phyloP scores from a whole-genome alignment of 2,113 vertebrate species.

The Piaya cayana region DNA sequence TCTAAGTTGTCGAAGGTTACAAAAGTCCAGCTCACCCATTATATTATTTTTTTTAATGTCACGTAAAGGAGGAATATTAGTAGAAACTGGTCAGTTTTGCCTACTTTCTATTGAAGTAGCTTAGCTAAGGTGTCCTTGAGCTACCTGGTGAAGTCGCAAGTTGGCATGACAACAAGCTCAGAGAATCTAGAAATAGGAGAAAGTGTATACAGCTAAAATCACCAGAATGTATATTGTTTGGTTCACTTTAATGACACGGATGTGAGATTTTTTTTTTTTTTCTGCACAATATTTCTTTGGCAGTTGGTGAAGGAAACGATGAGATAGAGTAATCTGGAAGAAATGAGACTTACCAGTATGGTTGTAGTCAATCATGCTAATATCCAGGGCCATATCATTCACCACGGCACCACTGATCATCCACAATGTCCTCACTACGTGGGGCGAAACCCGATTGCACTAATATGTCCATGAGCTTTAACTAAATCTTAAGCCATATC shows the following conservation, averaged over 20 bases:
- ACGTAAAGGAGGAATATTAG: background rate
- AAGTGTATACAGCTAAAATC: conserved; percentile 3
- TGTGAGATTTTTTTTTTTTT: background rate
- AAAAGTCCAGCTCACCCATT: conserved; percentile 26
- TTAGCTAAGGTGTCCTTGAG: conserved; percentile 52
- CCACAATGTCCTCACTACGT: background rate
- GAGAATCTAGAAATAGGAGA: conserved; percentile 11
- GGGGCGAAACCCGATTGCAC: background rate
- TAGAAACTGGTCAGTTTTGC: conserved; percentile 39
- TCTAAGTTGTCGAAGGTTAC: conserved; percentile 33
- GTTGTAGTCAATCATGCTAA: background rate
- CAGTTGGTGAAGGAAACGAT: background rate
- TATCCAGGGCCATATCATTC: background rate
- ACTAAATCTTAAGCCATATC: background rate
- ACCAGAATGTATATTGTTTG: background rate
- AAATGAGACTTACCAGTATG: background rate
- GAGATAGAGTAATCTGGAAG: background rate
- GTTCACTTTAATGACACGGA: background rate
- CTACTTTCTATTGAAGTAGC: conserved; percentile 52
- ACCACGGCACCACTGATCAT: background rate
- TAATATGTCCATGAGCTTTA: background rate
- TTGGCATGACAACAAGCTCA: conserved; percentile 62
- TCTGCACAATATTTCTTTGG: background rate
- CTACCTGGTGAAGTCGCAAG: conserved; percentile 45
- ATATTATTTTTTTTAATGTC: conserved; percentile 26